Conservation (phyloP, 2,113 vertebrate genomes). For the Shinisaurus crocodilurus region DNA sequence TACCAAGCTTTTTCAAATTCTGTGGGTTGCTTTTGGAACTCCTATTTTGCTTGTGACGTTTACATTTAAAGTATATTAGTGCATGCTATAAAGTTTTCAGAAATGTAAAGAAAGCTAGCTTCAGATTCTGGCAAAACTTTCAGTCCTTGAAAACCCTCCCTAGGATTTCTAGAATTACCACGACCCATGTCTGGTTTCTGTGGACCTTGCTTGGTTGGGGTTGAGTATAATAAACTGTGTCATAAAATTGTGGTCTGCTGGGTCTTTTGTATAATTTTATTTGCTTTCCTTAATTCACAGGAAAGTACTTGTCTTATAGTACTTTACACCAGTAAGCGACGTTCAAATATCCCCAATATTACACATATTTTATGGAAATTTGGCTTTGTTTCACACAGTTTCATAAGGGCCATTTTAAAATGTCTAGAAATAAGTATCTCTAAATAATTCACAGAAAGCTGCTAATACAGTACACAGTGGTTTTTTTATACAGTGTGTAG, state of each 20-base stretch:
- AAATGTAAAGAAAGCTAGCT: neutral
- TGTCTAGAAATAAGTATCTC: slow-evolving; percentile 39
- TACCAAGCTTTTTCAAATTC: neutral
- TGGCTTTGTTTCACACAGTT: slow-evolving; percentile 27
- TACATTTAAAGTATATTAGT: neutral
- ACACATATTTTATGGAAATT: slow-evolving; percentile 12
- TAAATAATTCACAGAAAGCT: slow-evolving; percentile 46
- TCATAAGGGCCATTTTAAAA: slow-evolving; percentile 40
- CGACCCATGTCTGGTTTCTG: neutral
- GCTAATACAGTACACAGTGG: slow-evolving; percentile 15
- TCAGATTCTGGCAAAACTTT: accelerated
- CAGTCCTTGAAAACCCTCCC: neutral
- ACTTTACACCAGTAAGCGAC: neutral
- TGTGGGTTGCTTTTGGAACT: neutral
- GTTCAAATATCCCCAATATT: neutral
- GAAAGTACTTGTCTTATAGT: slow-evolving; percentile 2
- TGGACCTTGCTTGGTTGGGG: slow-evolving; percentile 1
- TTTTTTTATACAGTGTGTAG: neutral
- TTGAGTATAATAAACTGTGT: neutral
- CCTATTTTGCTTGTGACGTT: neutral
- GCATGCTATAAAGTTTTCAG: neutral
- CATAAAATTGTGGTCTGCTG: neutral
- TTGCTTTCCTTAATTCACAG: slow-evolving; percentile 6
- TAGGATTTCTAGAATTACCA: slow-evolving; percentile 15
- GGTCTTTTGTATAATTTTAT: slow-evolving; percentile 34